Base-by-base conservation (phyloP, 2,888 invertebrate species). In the Caenorhabditis sp. region DNA sequence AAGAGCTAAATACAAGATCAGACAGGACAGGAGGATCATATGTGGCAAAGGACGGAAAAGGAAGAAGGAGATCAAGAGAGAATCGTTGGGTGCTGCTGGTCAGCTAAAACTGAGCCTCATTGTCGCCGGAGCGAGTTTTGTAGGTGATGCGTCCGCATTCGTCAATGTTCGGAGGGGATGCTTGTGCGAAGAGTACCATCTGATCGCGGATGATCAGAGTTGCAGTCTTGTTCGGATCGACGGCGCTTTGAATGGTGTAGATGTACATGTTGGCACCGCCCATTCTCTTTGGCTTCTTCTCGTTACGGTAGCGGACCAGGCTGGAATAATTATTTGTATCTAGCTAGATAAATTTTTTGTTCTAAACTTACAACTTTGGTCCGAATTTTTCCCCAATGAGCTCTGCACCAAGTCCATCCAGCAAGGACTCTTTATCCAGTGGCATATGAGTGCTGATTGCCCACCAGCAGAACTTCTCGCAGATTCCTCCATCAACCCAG, bases 381-480 rank as follows among this genome's bases (percentile, higher is more conserved):
- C 72, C 64, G 26, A n/a, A 64, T n/a, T 47, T 64, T 5, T 56
- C 64, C 44, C 47, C 64, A 11, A 56, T 18, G n/a, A 32, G 40
- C 18, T 18, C 24, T 0, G 60, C 53, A 53, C 22, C 22, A 15
- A 71, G 70, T 22, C 26, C 56, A 8, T 72, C 56, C 18, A 72
- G 62, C 0, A 72, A 24, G 26, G 56, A 22, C 18, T 32, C 50
- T 0, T 32, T 32, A 18, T 64, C 64, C 15, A 64, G 3, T 8
- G 56, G 32, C 24, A 56, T 24, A 11, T 50, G 64, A 18, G 72
- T 72, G 47, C 72, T 72, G 22, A 72, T 64, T 3, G 72, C 72
- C 56, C 56, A 72, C 72, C 64, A 72, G 32, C 64, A 64, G 62
- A 72, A 72, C 24, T 56, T 56, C 6, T 72, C 64, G 18, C 60